Base-by-base conservation (phyloP, 2,888 invertebrate genomes). In the Myopa tessellatipennis region DNA sequence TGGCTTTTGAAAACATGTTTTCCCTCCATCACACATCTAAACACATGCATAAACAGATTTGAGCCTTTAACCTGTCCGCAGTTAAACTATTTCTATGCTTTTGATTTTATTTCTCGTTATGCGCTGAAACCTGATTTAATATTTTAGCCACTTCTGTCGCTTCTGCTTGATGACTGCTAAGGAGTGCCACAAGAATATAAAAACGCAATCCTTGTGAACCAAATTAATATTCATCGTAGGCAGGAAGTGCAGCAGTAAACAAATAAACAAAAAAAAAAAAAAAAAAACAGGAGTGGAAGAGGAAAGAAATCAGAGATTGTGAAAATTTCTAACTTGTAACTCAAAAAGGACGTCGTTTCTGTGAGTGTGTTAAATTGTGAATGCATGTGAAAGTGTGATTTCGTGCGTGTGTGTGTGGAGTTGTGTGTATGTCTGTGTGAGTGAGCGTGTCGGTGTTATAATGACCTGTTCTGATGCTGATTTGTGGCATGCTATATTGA, bases 401-500 rank as follows among this genome's bases (percentile, higher is more conserved):
- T 14, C 40, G 67, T 67, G 67, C 40, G 38, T 36, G 36, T 34
- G 8, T 38, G 36, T 6, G 65, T 4, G 36, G 2, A 16, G 2
- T 36, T 65, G 65, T 1, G 38, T 12, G 36, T 65, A 36, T 8
- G 34, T 10, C 34, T 36, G 36, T 65, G 14, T 34, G 38, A 38
- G n/a, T 40, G 67, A 1, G 16, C 34, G 67, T 38, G 67, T 67
- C 38, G 14, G n/a, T 40, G n/a, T 68, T 68, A 68, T 68, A 45
- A 68, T 40, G n/a, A 18, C 40, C 73, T n/a, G 14, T 36, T 36
- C 63, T 73, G 73, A 73, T 63, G 73, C 73, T 63, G 73, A 73
- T 45, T 70, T 73, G 40, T 50, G 73, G 61, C 63, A 71, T 76
- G 63, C 58, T 40, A 76, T 71, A 76, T 76, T 71, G 52, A 76